Conservation (phyloP, 2,113 vertebrate species). For the Elephas maximus region DNA sequence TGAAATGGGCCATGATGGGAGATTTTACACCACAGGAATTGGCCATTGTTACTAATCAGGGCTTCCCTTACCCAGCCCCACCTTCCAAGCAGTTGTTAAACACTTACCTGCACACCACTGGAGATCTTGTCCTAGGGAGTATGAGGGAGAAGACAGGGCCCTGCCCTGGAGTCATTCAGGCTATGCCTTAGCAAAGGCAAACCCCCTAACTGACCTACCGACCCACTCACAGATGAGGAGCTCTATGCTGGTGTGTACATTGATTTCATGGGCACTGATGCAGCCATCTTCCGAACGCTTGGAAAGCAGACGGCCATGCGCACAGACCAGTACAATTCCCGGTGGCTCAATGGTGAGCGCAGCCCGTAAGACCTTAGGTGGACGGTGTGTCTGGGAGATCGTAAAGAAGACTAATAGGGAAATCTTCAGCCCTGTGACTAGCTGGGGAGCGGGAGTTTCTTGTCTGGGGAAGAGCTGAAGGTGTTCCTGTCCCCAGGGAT, state of each 20-base stretch:
- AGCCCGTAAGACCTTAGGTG: accelerated
- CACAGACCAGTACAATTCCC: constrained; percentile 99
- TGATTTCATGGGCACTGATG: constrained; percentile 99
- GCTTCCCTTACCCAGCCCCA: neutral
- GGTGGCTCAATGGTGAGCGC: constrained; percentile 97
- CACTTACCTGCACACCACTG: neutral
- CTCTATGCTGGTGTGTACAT: constrained; percentile 99
- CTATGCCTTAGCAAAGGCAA: neutral
- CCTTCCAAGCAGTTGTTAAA: neutral
- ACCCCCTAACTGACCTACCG: neutral
- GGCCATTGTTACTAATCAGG: neutral
- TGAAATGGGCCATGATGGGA: neutral
- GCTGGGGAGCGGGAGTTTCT: neutral
- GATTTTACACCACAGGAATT: neutral
- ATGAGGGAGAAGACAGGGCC: neutral
- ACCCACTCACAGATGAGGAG: constrained; percentile 94
- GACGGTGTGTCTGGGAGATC: neutral
- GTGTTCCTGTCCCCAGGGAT: neutral
- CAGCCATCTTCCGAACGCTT: constrained; percentile 98
- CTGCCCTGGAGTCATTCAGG: neutral
- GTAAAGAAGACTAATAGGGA: accelerated
- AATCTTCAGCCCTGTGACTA: neutral
- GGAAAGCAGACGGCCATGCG: constrained; percentile 99
- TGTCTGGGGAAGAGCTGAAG: neutral
- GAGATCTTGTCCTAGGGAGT: neutral